Conservation (phyloP, 2,888 invertebrate genomes). For the Limnephilus auricula region DNA sequence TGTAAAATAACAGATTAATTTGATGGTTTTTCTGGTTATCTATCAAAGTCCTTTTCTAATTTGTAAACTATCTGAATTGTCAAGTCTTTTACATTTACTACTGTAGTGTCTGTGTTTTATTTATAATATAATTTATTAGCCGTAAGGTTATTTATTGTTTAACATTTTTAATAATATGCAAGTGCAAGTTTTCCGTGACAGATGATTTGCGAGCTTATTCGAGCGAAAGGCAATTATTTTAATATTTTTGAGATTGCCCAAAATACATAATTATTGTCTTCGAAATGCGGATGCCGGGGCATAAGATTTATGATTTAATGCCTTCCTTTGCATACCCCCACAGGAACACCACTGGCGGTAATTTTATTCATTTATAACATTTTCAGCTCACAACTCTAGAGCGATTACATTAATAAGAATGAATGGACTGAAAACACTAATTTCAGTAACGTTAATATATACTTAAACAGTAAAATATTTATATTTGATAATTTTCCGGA, state of each 20-base stretch:
- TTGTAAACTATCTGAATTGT: too few species aligned
- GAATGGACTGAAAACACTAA: background rate
- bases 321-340: background rate
- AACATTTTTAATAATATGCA: slow-evolving; percentile 20
- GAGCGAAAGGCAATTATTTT: slow-evolving; percentile 55
- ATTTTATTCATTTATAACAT: background rate
- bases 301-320: slow-evolving; percentile 42
- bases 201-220: slow-evolving; percentile 41
- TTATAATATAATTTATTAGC: background rate
- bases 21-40: too few species aligned
- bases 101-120: background rate
- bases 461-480: background rate
- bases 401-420: background rate
- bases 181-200: slow-evolving; percentile 32
- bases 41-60: too few species aligned
- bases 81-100: background rate
- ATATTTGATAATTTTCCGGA: too few species aligned
- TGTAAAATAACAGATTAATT: too few species aligned
- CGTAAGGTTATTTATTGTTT: background rate
- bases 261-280: slow-evolving; percentile 56
- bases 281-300: slow-evolving; percentile 28
- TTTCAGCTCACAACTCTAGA: background rate
- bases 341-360: slow-evolving; percentile 1
- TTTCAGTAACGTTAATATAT: background rate
- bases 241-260: slow-evolving; percentile 55